A percentile compares a stretch with the other conserved stretches of the same genome.
Conservation (phyloP, 2,113 vertebrate genomes). For the Caracal caracal region DNA sequence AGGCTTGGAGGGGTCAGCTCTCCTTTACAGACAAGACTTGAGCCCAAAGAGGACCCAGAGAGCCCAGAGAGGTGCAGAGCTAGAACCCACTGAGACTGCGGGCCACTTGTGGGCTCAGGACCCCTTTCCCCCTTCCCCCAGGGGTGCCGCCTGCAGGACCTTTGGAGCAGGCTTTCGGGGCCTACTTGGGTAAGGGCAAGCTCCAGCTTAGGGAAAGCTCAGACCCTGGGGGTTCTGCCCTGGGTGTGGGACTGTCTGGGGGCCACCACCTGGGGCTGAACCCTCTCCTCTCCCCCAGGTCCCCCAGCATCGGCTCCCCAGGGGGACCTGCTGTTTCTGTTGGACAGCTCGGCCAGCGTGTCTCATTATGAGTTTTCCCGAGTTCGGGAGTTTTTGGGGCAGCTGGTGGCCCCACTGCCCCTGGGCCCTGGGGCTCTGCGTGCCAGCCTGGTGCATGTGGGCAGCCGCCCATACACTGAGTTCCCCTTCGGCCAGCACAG, state of each 20-base stretch:
- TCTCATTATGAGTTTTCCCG: slow-evolving; percentile 93
- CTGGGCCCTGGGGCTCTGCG: slow-evolving; percentile 90
- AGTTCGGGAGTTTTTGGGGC: slow-evolving; percentile 93
- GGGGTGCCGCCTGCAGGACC: background rate
- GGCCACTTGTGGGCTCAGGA: background rate
- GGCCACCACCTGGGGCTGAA: background rate
- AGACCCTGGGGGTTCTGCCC: background rate
- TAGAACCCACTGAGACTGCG: background rate
- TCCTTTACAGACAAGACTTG: background rate
- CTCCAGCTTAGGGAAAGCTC: background rate
- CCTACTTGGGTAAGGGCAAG: background rate
- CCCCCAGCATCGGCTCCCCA: slow-evolving; percentile 77
- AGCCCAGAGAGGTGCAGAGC: background rate
- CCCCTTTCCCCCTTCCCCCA: background rate
- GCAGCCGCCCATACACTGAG: slow-evolving; percentile 91
- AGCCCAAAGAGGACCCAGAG: background rate
- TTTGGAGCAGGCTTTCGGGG: background rate
- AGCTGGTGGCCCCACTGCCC: slow-evolving; percentile 90
- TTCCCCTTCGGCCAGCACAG: slow-evolving; percentile 89
- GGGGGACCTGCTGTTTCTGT: slow-evolving; percentile 93
- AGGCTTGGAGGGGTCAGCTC: background rate
- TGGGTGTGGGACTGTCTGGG: background rate
- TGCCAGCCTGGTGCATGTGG: slow-evolving; percentile 94
- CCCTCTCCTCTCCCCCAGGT: slow-evolving; percentile 67
- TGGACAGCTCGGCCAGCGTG: slow-evolving; percentile 97